Evolutionary conservation across 1,140 invertebrate species (phyloP).

Genomic region (Heliconius congener): DNA sequence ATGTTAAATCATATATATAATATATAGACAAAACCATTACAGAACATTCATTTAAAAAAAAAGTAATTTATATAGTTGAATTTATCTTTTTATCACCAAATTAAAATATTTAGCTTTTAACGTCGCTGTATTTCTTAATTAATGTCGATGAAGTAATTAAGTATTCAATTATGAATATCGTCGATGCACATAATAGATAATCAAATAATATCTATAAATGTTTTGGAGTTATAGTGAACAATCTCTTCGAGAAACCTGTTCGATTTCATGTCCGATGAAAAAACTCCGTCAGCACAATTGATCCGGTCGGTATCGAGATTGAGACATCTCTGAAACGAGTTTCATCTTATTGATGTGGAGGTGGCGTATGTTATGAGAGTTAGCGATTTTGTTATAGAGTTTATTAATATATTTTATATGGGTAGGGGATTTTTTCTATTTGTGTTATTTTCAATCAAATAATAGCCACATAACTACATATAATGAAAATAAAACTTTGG

Average conservation of each 20-base stretch:
- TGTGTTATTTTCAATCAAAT: neutral
- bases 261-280: slow-evolving; percentile 66
- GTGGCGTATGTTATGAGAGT: slow-evolving; percentile 37
- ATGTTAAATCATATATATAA: too few species aligned
- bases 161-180: slow-evolving; percentile 14
- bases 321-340: slow-evolving; percentile 78
- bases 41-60: neutral
- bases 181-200: slow-evolving; percentile 17
- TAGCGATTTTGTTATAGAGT: slow-evolving; percentile 35
- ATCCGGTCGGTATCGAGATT: slow-evolving; percentile 72
- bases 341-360: slow-evolving; percentile 59
- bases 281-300: slow-evolving; percentile 72
- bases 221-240: slow-evolving; percentile 55
- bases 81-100: neutral
- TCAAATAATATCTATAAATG: slow-evolving; percentile 36
- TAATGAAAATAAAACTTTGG: too few species aligned
- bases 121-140: slow-evolving; percentile 24
- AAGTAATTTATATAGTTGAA: neutral
- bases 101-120: neutral
- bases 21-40: neutral
- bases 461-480: too few species aligned
- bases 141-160: slow-evolving; percentile 17
- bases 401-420: neutral
- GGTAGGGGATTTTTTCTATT: neutral
- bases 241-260: slow-evolving; percentile 65